Evolutionary conservation across 2,113 vertebrate species (phyloP), one percentile per base, ranked within the genome.

Genomic region (Notarius lentiginosus): DNA sequence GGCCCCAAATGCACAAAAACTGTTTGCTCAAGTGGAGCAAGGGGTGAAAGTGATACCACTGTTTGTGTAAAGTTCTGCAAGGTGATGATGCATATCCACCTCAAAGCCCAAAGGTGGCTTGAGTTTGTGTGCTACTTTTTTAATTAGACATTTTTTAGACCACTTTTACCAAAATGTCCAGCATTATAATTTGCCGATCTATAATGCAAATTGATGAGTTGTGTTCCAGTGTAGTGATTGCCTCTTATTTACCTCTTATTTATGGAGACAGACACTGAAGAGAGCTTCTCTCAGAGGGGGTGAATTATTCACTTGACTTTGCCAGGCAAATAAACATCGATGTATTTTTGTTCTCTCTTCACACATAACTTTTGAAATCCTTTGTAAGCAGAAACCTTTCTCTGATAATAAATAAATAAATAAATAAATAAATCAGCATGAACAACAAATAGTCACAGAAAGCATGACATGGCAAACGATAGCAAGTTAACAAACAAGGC

Each of bases 21-120:
- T 58, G 51, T 79, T 87, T 87, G 84, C 86, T 85, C 84, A 82
- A 89, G 53, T 77, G 72, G 68, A 87, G 41, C n/a, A 41, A 87
- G 58, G 83, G 55, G 86, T 84, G 89, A 91, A 88, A 86, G 49
- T 65, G 41, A 87, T 86, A 86, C 65, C 63, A 53, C 89, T 86
- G 77, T 89, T 84, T 20, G 18, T 60, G 77, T 85, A 81, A 72
- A 86, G n/a, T 82, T 63, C 83, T 76, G 41, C 18, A 17, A 87
- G 12, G 27, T 75, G 47, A 82, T 20, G 41, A 30, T 82, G 53
- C 55, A 73, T 15, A 82, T 56, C n/a, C 22, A 63, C 27, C 56
- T 82, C 8, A 55, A 12, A 70, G 4, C 27, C 15, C 12, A 22
- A 56, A 68, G 34, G 60, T 55, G 61, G 27, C 66, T 77, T 55